A percentile compares a stretch with the other conserved stretches of the same genome.
phyloP scores from a whole-genome alignment of 2,888 invertebrate species.

The Drosophila lacicola region DNA sequence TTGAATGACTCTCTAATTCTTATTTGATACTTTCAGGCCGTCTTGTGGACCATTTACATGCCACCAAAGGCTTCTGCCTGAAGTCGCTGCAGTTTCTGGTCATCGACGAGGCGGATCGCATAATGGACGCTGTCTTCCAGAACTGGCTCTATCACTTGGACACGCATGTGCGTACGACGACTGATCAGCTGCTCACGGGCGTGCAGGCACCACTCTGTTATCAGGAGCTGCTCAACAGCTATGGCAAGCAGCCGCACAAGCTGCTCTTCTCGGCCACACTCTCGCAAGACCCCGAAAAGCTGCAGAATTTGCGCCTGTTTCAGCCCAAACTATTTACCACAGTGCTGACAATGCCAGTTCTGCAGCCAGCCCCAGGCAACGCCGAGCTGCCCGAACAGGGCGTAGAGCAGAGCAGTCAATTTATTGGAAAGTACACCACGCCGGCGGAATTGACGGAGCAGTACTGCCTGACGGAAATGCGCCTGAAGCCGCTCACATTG shows the following conservation, averaged over 20 bases:
- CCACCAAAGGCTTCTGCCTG: conserved; percentile 92
- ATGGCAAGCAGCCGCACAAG: conserved; percentile 90
- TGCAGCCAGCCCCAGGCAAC: conserved; percentile 32
- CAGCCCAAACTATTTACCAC: conserved; percentile 96
- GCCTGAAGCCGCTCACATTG: conserved; percentile 92
- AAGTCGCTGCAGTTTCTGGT: conserved; percentile 91
- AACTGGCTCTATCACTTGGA: conserved; percentile 95
- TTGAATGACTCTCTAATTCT: neutral
- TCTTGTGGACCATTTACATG: conserved; percentile 95
- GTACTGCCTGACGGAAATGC: conserved; percentile 88
- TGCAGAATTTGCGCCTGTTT: conserved; percentile 94
- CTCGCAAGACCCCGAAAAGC: conserved; percentile 97
- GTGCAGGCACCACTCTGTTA: conserved; percentile 82
- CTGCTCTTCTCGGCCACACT: conserved; percentile 98
- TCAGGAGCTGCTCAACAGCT: conserved; percentile 72
- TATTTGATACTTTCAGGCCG: conserved; percentile 86
- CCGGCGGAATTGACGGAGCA: conserved; percentile 91
- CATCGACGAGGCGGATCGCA: conserved; percentile 98
- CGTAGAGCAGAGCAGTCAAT: conserved; percentile 84
- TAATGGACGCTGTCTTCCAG: conserved; percentile 95
- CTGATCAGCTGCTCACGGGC: conserved; percentile 86
- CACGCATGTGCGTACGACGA: conserved; percentile 87
- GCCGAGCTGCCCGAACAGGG: conserved; percentile 1
- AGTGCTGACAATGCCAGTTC: conserved; percentile 84
- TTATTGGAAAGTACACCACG: conserved; percentile 92